Evolutionary conservation across 2,888 invertebrate species (phyloP).

Genomic region (Hipparchia sbordonii): DNA sequence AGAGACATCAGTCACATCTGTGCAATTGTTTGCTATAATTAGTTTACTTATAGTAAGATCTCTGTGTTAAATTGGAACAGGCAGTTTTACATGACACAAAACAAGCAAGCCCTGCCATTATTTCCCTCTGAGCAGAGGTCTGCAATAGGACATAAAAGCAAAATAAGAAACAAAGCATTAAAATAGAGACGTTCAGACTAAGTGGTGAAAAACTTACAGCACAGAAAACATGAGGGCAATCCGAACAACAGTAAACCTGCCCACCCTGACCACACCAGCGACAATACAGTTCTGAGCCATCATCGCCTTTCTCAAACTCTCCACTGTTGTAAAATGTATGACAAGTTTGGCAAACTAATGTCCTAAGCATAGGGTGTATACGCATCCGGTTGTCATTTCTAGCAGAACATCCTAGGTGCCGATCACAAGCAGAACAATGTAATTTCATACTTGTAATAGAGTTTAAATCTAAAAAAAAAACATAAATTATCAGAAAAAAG

Average conservation of each 20-base stretch:
- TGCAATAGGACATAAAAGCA: background rate
- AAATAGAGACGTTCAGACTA: too few species aligned
- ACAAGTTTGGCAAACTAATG: slow-evolving; percentile 88
- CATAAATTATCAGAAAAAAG: background rate
- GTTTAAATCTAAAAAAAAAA: slow-evolving; percentile 80
- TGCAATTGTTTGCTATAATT: too few species aligned
- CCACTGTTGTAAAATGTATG: slow-evolving; percentile 91
- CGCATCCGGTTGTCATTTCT: slow-evolving; percentile 85
- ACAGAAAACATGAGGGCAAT: slow-evolving; percentile 89
- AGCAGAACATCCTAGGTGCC: slow-evolving; percentile 88
- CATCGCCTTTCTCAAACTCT: slow-evolving; percentile 91
- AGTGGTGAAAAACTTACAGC: slow-evolving; percentile 68
- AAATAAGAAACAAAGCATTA: slow-evolving; percentile 35
- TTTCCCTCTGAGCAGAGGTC: too few species aligned
- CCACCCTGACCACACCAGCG: slow-evolving; percentile 93
- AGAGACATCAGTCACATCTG: too few species aligned
- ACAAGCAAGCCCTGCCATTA: too few species aligned
- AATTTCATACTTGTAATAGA: slow-evolving; percentile 82
- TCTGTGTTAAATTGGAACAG: too few species aligned
- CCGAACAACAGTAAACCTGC: slow-evolving; percentile 90
- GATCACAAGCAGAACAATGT: slow-evolving; percentile 90
- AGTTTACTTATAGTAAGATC: too few species aligned
- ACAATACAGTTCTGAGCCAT: slow-evolving; percentile 91
- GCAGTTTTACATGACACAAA: too few species aligned
- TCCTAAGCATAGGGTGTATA: slow-evolving; percentile 88